These are phyloP conservation scores for Sarcophaga variegata DNA, from an alignment of 2,888 invertebrate genomes.

Conservation along the genomic window DNA sequence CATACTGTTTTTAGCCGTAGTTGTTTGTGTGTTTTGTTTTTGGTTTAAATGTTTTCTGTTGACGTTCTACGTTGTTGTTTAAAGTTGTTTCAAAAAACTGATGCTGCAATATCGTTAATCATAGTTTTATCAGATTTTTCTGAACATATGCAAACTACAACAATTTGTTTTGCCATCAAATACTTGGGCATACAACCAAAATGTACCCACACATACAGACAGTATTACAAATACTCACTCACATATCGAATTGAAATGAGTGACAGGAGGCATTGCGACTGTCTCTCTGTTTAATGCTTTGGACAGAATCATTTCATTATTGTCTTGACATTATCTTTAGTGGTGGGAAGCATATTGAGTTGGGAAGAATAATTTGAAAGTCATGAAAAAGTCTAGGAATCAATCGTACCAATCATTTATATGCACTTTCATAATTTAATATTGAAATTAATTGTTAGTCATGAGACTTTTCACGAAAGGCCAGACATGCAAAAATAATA, in stretches of 20 bases:
- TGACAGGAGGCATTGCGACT: neutral
- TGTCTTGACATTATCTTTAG: too few relatives aligned
- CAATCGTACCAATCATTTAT: too few relatives aligned
- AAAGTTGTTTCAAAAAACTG: slow-evolving; percentile 50
- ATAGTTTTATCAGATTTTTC: slow-evolving; percentile 69
- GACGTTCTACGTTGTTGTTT: slow-evolving; percentile 16
- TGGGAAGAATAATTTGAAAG: too few relatives aligned
- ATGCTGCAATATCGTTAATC: slow-evolving; percentile 70
- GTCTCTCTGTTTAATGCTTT: too few relatives aligned
- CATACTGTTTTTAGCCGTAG: slow-evolving; percentile 24
- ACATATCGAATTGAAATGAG: slow-evolving; percentile 30
- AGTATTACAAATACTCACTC: neutral
- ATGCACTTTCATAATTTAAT: too few relatives aligned
- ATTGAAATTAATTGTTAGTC: too few relatives aligned
- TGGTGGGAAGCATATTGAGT: too few relatives aligned
- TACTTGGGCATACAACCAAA: neutral
- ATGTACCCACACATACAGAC: neutral
- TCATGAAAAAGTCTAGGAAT: too few relatives aligned
- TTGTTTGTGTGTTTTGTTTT: neutral
- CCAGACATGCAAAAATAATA: too few relatives aligned
- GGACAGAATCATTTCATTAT: too few relatives aligned
- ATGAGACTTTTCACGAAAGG: too few relatives aligned
- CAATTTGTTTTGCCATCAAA: slow-evolving; percentile 63
- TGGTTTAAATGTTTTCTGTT: slow-evolving; percentile 33
- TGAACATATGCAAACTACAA: slow-evolving; percentile 67